phyloP scores from a whole-genome alignment of 1,140 invertebrate genomes.

The Nephila pilipes region DNA sequence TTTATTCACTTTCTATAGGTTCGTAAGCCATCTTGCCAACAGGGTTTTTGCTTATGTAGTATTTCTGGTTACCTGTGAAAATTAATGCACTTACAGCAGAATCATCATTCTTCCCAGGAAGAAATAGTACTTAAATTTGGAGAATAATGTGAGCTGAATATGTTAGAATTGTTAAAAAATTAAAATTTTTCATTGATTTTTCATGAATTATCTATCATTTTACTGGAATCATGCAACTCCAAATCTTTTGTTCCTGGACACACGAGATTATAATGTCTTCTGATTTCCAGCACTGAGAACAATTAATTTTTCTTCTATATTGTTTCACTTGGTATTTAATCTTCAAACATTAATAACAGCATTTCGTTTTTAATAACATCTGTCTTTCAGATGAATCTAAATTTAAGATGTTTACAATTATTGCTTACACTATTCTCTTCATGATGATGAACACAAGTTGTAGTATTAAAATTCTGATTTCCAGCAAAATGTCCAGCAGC shows the following conservation, averaged over 20 bases:
- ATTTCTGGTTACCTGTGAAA: slow-evolving; percentile 1
- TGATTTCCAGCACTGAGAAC: no score
- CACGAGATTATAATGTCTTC: not conserved
- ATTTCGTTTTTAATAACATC: not conserved
- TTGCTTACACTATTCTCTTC: not conserved
- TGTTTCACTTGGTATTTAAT: not conserved
- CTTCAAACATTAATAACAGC: no score
- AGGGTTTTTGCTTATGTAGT: not conserved
- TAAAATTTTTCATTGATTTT: not conserved
- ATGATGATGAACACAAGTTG: not conserved
- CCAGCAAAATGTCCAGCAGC: not conserved
- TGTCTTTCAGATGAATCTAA: slow-evolving; percentile 31
- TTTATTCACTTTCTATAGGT: not conserved
- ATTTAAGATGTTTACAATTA: not conserved
- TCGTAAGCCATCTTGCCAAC: not conserved
- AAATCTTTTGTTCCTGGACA: not conserved
- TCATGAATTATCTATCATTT: not conserved
- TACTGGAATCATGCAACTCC: not conserved
- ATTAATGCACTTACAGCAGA: slow-evolving; percentile 2
- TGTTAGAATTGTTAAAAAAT: not conserved
- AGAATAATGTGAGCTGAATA: not conserved
- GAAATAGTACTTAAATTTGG: not conserved
- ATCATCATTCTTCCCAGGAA: not conserved
- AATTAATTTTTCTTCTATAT: no score
- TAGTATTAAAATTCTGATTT: not conserved